Base-by-base conservation (phyloP, 1,140 invertebrate species). In the Pentalonia nigronervosa region DNA sequence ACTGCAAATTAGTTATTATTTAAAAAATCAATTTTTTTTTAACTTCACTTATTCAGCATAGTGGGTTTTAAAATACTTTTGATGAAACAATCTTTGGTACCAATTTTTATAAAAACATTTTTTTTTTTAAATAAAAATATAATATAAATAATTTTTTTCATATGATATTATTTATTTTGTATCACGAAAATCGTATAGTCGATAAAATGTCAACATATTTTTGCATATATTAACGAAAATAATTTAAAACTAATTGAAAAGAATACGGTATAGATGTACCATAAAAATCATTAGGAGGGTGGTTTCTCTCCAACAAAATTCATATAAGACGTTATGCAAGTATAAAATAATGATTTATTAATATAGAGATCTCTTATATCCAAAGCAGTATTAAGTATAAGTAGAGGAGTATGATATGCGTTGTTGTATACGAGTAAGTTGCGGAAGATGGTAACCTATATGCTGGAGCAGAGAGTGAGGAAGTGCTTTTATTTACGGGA, bases 401-500 rank as follows among this genome's bases (percentile, higher is more conserved):
- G 36, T 67, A n/a, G 50, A n/a, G 14, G 36, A 11, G 41, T 67
- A 89, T 87, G 45, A 41, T 90, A 34, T 81, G 17, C 45, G 20
- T 41, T 36, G 25, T 2, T 36, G 25, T 2, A 60, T 90, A 60
- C 30, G 30, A 53, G 45, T 41, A 41, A 41, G 41, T 76, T 45
- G 30, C 7, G 34, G 21, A 30, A 17, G 45, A 90, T 20, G 87
- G 48, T 30, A 30, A 45, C 25, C 34, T 56, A 36, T 67, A 36
- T 7, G 56, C 14, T 45, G 36, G 30, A n/a, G 17, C 23, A 41
- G 50, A 60, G 7, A 36, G 41, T 8, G 60, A 76, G n/a, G 23
- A 45, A 41, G 90, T 34, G 90, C 90, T 48, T 91, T 34, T 91
- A 91, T 91, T 91, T 81, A 91, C 60, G 30, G n/a, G 45, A 91